Evolutionary conservation across 2,797 vertebrate genomes (phyloP), one percentile per base, ranked within the genome.

Genomic region (Neosilurus hyrtlii): DNA sequence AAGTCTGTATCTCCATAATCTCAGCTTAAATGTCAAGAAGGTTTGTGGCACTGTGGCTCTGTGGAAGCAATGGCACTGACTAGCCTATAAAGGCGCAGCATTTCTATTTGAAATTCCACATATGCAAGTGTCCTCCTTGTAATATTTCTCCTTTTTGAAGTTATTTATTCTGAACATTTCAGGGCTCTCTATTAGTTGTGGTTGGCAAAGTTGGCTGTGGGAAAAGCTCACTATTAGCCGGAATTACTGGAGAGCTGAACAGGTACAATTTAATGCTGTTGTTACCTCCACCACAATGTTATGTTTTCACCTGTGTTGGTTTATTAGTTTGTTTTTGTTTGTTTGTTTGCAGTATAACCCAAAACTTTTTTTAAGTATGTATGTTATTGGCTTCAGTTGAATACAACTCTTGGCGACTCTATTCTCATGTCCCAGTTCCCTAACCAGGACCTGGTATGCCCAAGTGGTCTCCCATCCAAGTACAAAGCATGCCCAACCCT

Each of bases 171-270:
- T 91, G 80, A 26, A 7, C 18, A 88, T 81, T 83, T 63, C 90
- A 99, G 98, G 97, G 97, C 18, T 91, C 91, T 59, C 91, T 99
- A 81, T 93, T 98, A 0, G 98, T 94, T 0, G 92, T 99, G 81
- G 95, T 98, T 86, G 98, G 98, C 16, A 98, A 97, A 85, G 97
- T 99, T 0, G 98, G 98, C 86, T 97, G 96, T 87, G 98, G 98
- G 54, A 99, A 99, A 92, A 99, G 96, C 67, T 96, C 97, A 8
- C 89, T 99, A 54, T 90, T 99, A 88, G 94, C 97, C 4, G 97
- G 97, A 26, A 91, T 99, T 62, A 92, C 95, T 2, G 98, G 97
- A 90, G 97, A 99, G 80, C 96, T 99, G 67, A 93, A 89, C 92
- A 97, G 97, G 98, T 99, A 94, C 79, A 35, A 10, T 43, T 66